phyloP scores from a whole-genome alignment of 1,140 invertebrate species.

The Ips nitidus region DNA sequence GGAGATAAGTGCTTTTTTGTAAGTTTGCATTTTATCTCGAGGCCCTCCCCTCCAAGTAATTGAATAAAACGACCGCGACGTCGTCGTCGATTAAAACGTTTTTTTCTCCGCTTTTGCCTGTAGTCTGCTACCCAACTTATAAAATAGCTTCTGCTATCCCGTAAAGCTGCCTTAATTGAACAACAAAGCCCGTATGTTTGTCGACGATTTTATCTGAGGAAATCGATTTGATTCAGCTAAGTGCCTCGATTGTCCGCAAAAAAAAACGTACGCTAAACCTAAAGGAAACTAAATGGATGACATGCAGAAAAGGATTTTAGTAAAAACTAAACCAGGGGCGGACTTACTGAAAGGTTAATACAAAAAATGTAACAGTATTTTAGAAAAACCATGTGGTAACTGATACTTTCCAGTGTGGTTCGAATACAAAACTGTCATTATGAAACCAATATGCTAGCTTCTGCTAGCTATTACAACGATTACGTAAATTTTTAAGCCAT shows the following conservation, averaged over 20 bases:
- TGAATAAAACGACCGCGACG: slow-evolving; percentile 8
- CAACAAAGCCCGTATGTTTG: slow-evolving; percentile 27
- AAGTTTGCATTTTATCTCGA: slow-evolving; percentile 17
- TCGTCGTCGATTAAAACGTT: slow-evolving; percentile 11
- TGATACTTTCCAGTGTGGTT: not conserved
- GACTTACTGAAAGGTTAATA: not conserved
- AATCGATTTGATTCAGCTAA: slow-evolving; percentile 13
- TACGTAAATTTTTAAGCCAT: too few relatives aligned
- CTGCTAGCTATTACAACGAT: too few relatives aligned
- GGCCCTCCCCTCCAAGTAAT: slow-evolving; percentile 8
- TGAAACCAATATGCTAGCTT: too few relatives aligned
- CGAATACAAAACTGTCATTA: not conserved
- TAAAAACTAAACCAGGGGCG: not conserved
- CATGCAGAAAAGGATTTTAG: slow-evolving; percentile 22
- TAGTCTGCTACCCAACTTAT: not conserved
- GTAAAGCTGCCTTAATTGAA: slow-evolving; percentile 19
- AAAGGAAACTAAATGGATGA: slow-evolving; percentile 30
- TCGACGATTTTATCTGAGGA: slow-evolving; percentile 13
- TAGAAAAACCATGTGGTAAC: not conserved
- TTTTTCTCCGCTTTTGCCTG: not conserved
- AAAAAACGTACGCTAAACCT: slow-evolving; percentile 15
- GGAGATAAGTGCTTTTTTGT: slow-evolving; percentile 35
- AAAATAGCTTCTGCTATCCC: not conserved
- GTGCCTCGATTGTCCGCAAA: slow-evolving; percentile 13
- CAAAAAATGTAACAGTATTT: not conserved